phyloP scores from a whole-genome alignment of 2,113 vertebrate species.

The Myiozetetes cayanensis region DNA sequence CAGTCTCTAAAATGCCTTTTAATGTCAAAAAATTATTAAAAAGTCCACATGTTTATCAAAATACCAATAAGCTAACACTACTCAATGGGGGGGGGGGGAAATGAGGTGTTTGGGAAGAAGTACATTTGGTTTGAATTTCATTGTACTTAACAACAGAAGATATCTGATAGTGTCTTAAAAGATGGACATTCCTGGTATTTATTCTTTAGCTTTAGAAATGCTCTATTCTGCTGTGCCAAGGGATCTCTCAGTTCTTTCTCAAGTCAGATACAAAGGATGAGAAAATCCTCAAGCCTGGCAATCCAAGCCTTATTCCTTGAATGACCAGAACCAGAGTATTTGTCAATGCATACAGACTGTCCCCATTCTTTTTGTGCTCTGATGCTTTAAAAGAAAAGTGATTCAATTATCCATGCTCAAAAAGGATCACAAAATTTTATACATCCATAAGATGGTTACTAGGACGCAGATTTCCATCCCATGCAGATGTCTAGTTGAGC shows the following conservation, averaged over 20 bases:
- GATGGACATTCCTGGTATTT: background rate
- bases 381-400: background rate
- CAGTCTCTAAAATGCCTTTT: background rate
- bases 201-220: background rate
- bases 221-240: background rate
- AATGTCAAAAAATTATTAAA: slow-evolving; percentile 22
- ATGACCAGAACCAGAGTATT: background rate
- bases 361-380: background rate
- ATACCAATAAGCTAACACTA: background rate
- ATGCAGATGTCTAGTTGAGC: background rate
- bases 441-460: background rate
- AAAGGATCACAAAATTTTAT: background rate
- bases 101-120: background rate
- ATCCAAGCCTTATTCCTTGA: background rate
- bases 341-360: background rate
- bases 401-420: background rate
- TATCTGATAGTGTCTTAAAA: background rate
- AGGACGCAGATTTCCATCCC: background rate
- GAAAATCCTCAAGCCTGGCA: background rate
- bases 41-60: slow-evolving; percentile 44
- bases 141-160: background rate
- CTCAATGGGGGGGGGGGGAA: background rate
- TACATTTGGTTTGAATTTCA: background rate
- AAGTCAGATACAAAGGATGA: background rate
- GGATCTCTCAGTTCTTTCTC: background rate